These are phyloP conservation scores for Caenorhabditis sinica DNA, from an alignment of 2,888 invertebrate genomes.

Conservation along the genomic window DNA sequence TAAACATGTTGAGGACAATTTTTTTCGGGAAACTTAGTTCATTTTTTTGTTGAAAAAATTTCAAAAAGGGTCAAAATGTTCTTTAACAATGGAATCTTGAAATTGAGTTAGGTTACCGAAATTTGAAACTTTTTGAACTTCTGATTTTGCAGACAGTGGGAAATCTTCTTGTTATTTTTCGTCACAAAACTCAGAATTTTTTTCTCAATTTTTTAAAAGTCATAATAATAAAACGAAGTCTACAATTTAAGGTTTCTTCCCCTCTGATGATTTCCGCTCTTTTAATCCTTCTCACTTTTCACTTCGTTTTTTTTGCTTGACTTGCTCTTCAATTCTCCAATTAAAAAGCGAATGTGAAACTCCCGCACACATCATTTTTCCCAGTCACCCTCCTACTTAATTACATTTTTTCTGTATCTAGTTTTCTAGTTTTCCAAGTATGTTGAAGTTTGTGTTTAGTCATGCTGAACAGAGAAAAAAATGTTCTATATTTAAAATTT, in stretches of 20 bases:
- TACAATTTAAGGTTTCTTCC: constrained; percentile 3
- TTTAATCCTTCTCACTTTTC: constrained; percentile 22
- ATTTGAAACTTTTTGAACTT: not conserved
- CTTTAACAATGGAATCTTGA: not conserved
- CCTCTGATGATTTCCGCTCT: constrained; percentile 3
- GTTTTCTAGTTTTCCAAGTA: not conserved
- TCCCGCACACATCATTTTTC: constrained; percentile 10
- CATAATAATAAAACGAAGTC: not conserved
- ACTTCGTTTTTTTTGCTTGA: constrained; percentile 5
- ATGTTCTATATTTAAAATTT: not conserved
- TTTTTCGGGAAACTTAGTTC: not conserved
- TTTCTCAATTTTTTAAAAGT: not conserved
- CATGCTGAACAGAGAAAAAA: not conserved
- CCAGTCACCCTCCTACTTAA: not conserved
- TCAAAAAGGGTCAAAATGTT: not conserved
- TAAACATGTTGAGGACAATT: not conserved
- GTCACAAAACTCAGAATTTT: too few relatives aligned
- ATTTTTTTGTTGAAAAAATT: not conserved
- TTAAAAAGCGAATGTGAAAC: not conserved
- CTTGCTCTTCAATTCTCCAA: constrained; percentile 1
- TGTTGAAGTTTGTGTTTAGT: not conserved
- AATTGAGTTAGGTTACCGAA: not conserved
- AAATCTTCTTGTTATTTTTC: not conserved
- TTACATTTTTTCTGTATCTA: constrained; percentile 3
- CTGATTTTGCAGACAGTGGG: not conserved